Percentiles rank a stretch among this genome's conserved stretches.
These are phyloP conservation scores for Bembecia ichneumoniformis DNA, from an alignment of 2,888 invertebrate species.

Conservation along the genomic window DNA sequence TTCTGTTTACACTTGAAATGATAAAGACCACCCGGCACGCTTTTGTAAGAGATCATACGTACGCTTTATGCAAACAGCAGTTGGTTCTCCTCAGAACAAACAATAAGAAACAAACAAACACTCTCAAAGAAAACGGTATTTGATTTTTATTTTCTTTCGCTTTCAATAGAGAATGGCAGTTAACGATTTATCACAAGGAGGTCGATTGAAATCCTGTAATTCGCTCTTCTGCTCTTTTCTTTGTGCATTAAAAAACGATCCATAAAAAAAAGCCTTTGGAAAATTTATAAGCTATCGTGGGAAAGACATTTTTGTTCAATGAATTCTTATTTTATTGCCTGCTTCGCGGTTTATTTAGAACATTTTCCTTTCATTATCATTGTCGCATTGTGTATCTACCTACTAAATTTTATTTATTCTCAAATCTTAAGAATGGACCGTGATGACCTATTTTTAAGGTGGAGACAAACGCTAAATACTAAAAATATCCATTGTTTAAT, in stretches of 20 bases:
- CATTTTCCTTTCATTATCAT: too few relatives aligned
- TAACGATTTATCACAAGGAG: constrained; percentile 28
- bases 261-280: not conserved
- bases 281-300: not conserved
- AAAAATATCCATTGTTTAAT: too few relatives aligned
- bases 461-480: too few relatives aligned
- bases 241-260: not conserved
- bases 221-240: constrained; percentile 5
- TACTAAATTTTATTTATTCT: too few relatives aligned
- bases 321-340: not conserved
- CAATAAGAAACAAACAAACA: constrained; percentile 57
- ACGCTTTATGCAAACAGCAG: constrained; percentile 48
- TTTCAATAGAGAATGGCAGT: constrained; percentile 7
- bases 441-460: too few relatives aligned
- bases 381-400: too few relatives aligned
- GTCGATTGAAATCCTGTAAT: constrained; percentile 1
- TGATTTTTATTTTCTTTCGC: constrained; percentile 1
- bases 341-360: too few relatives aligned
- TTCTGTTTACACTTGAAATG: constrained; percentile 62
- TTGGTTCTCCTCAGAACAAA: constrained; percentile 62
- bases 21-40: constrained; percentile 65
- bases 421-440: too few relatives aligned
- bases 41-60: constrained; percentile 34
- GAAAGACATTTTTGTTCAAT: not conserved
- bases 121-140: constrained; percentile 24